A percentile compares a stretch with the other conserved stretches of the same genome.
phyloP scores from a whole-genome alignment of 2,113 vertebrate species.

The Acanthisitta chloris region DNA sequence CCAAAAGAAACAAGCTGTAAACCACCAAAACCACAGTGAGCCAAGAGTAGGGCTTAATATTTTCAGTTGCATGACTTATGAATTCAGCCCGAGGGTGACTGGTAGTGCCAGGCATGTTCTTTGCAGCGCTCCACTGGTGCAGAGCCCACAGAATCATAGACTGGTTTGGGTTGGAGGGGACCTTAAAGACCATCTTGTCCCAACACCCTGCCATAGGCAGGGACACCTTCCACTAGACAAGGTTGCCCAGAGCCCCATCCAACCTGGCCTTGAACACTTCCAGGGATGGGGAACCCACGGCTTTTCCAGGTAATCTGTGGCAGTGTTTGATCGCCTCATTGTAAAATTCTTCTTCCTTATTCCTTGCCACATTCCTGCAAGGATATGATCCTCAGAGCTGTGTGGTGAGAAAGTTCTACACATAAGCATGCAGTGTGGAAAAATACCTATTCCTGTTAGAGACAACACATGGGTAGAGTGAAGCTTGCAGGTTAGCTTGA shows the following conservation, averaged over 20 bases:
- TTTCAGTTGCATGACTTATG: not conserved
- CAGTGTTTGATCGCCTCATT: not conserved
- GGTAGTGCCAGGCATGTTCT: not conserved
- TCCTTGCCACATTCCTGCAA: not conserved
- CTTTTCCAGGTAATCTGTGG: not conserved
- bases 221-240: not conserved
- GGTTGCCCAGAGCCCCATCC: not conserved
- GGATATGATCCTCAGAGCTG: rapidly evolving
- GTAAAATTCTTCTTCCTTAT: not conserved
- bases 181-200: not conserved
- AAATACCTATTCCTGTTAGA: not conserved
- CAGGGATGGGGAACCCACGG: not conserved
- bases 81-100: not conserved
- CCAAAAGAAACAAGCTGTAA: not conserved
- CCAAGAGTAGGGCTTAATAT: not conserved
- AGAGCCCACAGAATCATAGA: not conserved
- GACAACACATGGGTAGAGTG: not conserved
- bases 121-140: not conserved
- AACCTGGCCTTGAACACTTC: not conserved
- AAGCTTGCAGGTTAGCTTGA: not conserved
- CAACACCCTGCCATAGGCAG: not conserved
- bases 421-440: rapidly evolving
- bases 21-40: not conserved
- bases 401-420: not conserved
- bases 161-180: not conserved